Base-by-base conservation (phyloP, 1,140 invertebrate species). In the Hyphantria cunea region DNA sequence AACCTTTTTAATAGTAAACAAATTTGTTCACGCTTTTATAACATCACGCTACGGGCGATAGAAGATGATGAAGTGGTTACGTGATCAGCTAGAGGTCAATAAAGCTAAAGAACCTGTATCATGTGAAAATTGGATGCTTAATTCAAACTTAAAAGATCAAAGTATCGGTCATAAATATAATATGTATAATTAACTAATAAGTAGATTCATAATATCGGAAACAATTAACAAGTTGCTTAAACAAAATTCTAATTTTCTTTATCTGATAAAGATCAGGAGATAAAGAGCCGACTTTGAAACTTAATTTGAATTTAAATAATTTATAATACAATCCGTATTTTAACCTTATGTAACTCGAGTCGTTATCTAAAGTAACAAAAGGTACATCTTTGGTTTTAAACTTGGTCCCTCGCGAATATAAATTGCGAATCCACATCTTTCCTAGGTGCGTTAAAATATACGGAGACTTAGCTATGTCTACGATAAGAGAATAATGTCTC, bases 351-450 rank as follows among this genome's bases (percentile, higher is more conserved):
- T 67, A 76, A 80, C 64, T 76, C 66, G 51, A 70, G 70, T 72
- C 64, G 68, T 66, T 78, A 80, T 83, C 73, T 11, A 33, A 62
- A 75, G 72, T 66, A 78, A 67, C 69, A 62, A 47, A 64, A 80
- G 75, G 84, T 89, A 89, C 86, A 84, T 87, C 78, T 86, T 67
- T 55, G 55, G 73, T 78, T 82, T 78, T 64, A 77, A 80, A 78
- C 75, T 76, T 80, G 45, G 74, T 74, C 59, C 56, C 66, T 63
- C 51, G 74, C 61, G 74, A 79, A 78, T 76, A 85, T 89, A 87
- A 89, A 86, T 86, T 72, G 64, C 65, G 64, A 72, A 68, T 74
- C 64, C 77, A 76, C 74, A 73, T 68, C 76, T 73, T 80, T 77
- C 63, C 75, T 77, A 78, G 63, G 73, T 80, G 76, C 78, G 73